Percentiles rank a stretch among this genome's conserved stretches.
Evolutionary conservation across 2,113 vertebrate genomes (phyloP).

Genomic region (Datnioides undecimradiatus): DNA sequence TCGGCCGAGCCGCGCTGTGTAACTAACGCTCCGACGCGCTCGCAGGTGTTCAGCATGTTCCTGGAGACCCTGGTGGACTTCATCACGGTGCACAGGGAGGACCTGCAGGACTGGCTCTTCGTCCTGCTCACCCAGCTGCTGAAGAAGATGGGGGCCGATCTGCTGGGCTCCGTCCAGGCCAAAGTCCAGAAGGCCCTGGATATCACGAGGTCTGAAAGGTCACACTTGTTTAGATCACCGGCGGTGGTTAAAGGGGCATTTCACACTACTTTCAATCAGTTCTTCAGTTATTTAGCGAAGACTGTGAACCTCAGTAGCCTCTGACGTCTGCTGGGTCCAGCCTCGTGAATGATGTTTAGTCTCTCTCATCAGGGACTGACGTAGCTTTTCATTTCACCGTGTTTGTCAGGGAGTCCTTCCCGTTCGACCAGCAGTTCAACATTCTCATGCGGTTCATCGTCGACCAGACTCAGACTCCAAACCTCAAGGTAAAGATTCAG

Average conservation of each 20-base stretch:
- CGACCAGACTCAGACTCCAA: conserved; percentile 99
- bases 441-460: conserved; percentile 99
- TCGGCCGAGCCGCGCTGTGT: no score
- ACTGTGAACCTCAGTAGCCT: neutral
- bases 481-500: conserved; percentile 95
- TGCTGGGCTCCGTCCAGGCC: conserved; percentile 97
- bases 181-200: conserved; percentile 99
- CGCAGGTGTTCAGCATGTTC: conserved; percentile 99
- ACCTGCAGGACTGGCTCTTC: conserved; percentile 98
- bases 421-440: conserved; percentile 99
- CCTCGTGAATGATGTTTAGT: no score
- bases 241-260: neutral
- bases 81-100: conserved; percentile 95
- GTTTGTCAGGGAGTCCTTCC: conserved; percentile 92
- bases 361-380: neutral
- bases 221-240: no score
- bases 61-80: conserved; percentile 99
- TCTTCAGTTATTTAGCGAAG: neutral
- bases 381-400: neutral
- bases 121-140: conserved; percentile 97
- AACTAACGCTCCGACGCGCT: neutral
- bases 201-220: conserved; percentile 89
- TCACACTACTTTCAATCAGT: neutral
- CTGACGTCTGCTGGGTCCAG: no score
- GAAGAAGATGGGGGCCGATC: conserved; percentile 98